Percentiles rank a stretch among this genome's conserved stretches.
Conservation (phyloP, 2,113 vertebrate genomes). For the Oreotrochilus melanogaster region DNA sequence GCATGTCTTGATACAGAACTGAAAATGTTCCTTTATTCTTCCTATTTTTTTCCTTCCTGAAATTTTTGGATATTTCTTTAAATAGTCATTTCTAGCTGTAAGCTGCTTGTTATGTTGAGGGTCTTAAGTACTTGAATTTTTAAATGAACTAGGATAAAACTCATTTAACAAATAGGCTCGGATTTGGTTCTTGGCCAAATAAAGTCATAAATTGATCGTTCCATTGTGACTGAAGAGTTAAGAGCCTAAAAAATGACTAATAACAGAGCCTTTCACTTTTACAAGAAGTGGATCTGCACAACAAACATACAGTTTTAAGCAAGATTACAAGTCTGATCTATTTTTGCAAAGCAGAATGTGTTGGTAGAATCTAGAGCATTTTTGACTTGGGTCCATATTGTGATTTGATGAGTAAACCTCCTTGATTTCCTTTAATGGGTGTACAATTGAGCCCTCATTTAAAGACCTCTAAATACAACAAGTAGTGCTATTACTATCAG, state of each 20-base stretch:
- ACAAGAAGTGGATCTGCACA: neutral
- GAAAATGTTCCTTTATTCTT: neutral
- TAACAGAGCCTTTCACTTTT: neutral
- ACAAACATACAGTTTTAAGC: neutral
- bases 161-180: neutral
- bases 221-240: neutral
- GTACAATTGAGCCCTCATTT: neutral
- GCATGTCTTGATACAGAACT: neutral
- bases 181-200: neutral
- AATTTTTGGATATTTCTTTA: neutral
- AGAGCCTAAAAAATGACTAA: neutral
- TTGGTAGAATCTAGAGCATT: neutral
- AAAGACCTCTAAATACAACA: neutral
- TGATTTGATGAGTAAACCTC: neutral
- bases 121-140: neutral
- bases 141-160: neutral
- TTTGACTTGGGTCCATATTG: neutral
- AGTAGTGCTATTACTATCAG: neutral
- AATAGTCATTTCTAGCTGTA: neutral
- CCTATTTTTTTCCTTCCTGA: neutral
- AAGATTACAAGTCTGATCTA: neutral
- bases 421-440: neutral
- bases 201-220: neutral
- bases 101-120: neutral
- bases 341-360: neutral